Percentiles rank a stretch among this genome's conserved stretches.
phyloP scores from a whole-genome alignment of 2,113 vertebrate species.

The Promerops cafer region DNA sequence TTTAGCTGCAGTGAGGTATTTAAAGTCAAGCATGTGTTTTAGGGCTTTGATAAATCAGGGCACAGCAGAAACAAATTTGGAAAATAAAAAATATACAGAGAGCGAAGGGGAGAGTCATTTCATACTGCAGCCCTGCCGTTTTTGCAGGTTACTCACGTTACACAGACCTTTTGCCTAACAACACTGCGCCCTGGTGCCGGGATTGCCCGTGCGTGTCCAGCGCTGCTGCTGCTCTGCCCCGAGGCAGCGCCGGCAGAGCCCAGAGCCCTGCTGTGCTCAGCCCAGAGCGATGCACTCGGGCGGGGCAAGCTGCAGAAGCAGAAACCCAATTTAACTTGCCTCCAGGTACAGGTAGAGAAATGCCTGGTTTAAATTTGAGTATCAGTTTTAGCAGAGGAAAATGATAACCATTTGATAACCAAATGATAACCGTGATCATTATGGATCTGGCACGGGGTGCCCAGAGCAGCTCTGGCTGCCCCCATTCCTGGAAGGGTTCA shows the following conservation, averaged over 20 bases:
- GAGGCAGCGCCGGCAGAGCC: accelerated
- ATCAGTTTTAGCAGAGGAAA: not conserved
- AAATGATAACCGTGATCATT: too few species aligned
- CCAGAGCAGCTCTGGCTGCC: not conserved
- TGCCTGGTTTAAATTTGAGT: not conserved
- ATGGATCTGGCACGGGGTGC: not conserved
- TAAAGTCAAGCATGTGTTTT: constrained; percentile 44
- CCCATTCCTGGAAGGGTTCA: not conserved
- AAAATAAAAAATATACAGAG: constrained; percentile 35
- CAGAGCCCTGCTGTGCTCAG: not conserved
- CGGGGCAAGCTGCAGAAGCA: not conserved
- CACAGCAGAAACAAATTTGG: constrained; percentile 10
- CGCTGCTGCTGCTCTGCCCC: not conserved
- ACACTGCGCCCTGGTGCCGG: too few species aligned
- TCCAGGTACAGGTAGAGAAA: not conserved
- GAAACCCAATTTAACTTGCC: not conserved
- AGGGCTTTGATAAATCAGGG: constrained; percentile 40
- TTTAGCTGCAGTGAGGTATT: constrained; percentile 27
- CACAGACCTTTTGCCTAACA: not conserved
- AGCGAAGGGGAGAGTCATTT: not conserved
- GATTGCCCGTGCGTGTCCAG: accelerated
- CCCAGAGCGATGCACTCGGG: accelerated
- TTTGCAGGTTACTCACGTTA: not conserved
- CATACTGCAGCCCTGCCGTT: not conserved
- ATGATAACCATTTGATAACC: not conserved